These are phyloP conservation scores for Montipora efflorescens DNA, from an alignment of 64 coral and sea anemone genomes.

Conservation along the genomic window DNA sequence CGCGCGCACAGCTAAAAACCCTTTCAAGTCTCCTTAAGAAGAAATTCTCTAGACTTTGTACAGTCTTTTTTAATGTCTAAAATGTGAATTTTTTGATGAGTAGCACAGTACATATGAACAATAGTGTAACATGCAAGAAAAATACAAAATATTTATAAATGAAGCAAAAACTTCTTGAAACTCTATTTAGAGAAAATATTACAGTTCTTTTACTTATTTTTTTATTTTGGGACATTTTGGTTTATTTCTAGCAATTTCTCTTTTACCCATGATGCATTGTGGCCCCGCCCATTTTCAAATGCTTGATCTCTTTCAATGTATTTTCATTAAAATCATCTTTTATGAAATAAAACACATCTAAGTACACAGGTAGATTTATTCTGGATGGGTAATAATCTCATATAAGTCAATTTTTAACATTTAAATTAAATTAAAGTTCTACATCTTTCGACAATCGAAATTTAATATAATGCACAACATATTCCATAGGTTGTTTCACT, in stretches of 20 bases:
- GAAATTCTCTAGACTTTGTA: no score
- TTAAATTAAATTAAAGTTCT: background rate
- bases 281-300: background rate
- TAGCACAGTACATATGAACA: no score
- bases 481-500: background rate
- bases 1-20: no score
- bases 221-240: background rate
- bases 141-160: conserved; percentile 8
- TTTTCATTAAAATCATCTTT: background rate
- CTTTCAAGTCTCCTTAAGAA: no score
- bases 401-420: conserved; percentile 16
- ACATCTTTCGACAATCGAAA: background rate
- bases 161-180: background rate
- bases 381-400: conserved; percentile 32
- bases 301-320: background rate
- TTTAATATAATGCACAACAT: background rate
- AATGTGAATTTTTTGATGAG: no score
- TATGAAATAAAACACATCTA: background rate
- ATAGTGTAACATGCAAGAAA: background rate
- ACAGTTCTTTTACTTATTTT: background rate
- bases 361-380: conserved; percentile 3
- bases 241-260: conserved; percentile 15
- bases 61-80: no score
- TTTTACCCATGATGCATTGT: conserved; percentile 16
- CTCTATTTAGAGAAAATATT: background rate